phyloP scores from a whole-genome alignment of 2,113 vertebrate species.

The Ramphastos sulfuratus region DNA sequence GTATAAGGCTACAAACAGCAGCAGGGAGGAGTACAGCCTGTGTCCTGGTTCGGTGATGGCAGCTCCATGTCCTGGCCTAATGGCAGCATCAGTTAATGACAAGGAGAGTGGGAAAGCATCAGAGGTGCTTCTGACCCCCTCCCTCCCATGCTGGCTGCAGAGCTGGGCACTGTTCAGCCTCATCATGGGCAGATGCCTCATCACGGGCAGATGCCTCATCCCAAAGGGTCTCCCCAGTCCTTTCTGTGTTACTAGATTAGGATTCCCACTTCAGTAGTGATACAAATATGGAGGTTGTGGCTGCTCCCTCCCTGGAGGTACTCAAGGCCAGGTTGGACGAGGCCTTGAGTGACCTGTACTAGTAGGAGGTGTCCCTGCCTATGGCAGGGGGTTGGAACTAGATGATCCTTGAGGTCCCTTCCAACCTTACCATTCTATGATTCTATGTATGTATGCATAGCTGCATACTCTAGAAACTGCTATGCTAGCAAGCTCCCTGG shows the following conservation, averaged over 20 bases:
- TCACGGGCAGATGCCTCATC: neutral
- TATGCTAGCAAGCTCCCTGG: neutral
- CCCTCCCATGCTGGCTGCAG: neutral
- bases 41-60: neutral
- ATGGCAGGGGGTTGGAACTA: too few species aligned
- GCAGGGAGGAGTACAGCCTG: neutral
- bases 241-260: neutral
- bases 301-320: too few species aligned
- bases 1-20: neutral
- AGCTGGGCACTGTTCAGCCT: neutral
- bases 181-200: rapidly evolving
- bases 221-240: neutral
- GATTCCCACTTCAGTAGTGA: neutral
- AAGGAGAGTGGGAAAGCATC: neutral
- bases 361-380: too few species aligned
- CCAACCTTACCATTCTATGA: too few species aligned
- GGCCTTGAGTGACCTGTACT: too few species aligned
- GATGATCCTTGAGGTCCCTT: too few species aligned
- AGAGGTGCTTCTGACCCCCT: neutral
- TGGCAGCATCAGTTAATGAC: neutral
- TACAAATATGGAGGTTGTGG: too few species aligned
- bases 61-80: neutral
- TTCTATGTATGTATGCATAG: neutral
- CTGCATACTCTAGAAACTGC: neutral
- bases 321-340: too few species aligned